A percentile compares a stretch with the other conserved stretches of the same genome.
Evolutionary conservation across 92 coral and sea anemone genomes (phyloP).

Genomic region (Micromussa lordhowensis): DNA sequence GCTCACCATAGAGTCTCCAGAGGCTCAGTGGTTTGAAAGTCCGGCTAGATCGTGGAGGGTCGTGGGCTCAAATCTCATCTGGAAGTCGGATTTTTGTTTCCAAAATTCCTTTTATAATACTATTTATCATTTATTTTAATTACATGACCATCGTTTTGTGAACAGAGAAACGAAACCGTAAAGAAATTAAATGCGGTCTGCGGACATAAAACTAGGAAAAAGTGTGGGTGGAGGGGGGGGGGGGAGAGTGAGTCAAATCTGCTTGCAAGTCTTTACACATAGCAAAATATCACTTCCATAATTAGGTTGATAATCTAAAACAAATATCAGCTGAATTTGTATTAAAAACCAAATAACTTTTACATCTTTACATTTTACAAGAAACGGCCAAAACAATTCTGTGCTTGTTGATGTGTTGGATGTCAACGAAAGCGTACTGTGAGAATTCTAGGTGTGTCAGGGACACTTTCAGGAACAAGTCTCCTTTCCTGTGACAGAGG

Average conservation of each 20-base stretch:
- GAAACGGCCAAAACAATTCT: neutral
- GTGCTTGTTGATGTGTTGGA: neutral
- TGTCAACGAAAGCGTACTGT: slow-evolving; percentile 76
- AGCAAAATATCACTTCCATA: neutral
- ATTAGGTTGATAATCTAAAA: neutral
- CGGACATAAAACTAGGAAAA: no score
- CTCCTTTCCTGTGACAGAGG: slow-evolving; percentile 92
- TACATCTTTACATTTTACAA: neutral
- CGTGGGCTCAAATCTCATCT: neutral
- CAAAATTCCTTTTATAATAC: no score
- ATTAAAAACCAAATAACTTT: neutral
- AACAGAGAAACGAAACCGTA: no score
- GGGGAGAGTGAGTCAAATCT: neutral
- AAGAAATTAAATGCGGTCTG: no score
- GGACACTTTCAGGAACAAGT: slow-evolving; percentile 58
- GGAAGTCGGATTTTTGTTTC: neutral
- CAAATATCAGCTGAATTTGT: neutral
- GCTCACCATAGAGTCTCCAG: no score
- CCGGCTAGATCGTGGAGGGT: no score
- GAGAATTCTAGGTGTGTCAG: slow-evolving; percentile 83
- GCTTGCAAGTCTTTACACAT: neutral
- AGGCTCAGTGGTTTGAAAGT: no score
- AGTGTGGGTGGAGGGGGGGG: no score
- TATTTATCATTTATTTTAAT: no score
- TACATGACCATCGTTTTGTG: no score